Evolutionary conservation across 2,888 invertebrate species (phyloP).

Genomic region (Drosophila setosimentum): DNA sequence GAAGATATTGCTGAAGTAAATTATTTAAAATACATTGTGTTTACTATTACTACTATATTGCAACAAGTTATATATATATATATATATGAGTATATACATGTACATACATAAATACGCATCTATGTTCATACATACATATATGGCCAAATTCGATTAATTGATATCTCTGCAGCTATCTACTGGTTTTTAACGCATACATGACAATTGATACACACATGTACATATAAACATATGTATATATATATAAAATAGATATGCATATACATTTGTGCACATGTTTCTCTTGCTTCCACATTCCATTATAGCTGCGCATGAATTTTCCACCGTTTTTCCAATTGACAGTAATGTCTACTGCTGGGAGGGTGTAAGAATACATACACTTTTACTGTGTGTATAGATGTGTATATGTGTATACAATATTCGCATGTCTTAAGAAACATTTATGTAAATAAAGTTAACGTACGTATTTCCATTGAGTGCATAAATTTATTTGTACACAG

Average conservation of each 20-base stretch:
- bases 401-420: slow-evolving; percentile 8
- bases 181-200: not conserved
- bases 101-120: not conserved
- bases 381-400: slow-evolving; percentile 8
- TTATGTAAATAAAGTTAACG: slow-evolving; percentile 4
- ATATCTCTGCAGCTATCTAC: not conserved
- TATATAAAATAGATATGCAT: not conserved
- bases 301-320: slow-evolving; percentile 62
- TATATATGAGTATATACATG: not conserved
- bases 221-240: not conserved
- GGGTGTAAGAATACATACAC: slow-evolving; percentile 15
- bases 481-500: not conserved
- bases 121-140: not conserved
- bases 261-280: slow-evolving; percentile 13
- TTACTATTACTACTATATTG: not conserved
- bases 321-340: slow-evolving; percentile 52
- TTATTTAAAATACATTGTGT: not conserved
- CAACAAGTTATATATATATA: not conserved
- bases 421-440: not conserved
- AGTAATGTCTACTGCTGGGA: slow-evolving; percentile 28
- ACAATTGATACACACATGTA: not conserved
- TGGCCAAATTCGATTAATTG: not conserved
- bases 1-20: not conserved
- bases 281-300: slow-evolving; percentile 52
- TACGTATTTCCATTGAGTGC: not conserved